Base-by-base conservation (phyloP, 37 sponge, comb jelly and placozoan species). In the Amphimedon queenslandica region DNA sequence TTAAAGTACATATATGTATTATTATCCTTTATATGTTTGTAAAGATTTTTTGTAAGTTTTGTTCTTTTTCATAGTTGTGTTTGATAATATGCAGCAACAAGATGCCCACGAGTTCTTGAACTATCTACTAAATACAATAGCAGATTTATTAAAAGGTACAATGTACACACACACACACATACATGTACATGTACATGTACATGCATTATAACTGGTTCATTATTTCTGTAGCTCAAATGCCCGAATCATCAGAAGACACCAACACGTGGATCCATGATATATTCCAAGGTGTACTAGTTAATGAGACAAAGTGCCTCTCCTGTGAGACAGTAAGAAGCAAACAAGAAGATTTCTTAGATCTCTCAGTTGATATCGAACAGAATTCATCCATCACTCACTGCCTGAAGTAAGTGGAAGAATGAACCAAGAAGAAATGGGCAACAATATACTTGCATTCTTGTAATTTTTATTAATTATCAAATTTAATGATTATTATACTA, bases 41-140 rank as follows among this genome's bases (percentile, higher is more conserved):
- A n/a, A n/a, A n/a, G n/a, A n/a, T n/a, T n/a, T n/a, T n/a, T n/a
- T n/a, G n/a, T n/a, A n/a, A n/a, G n/a, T n/a, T n/a, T n/a, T n/a
- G n/a, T n/a, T n/a, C n/a, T n/a, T n/a, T n/a, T n/a, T 16, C 32
- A n/a, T 37, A 93, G 94, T 37, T 60, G 2, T 88, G 40, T 95
- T 95, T 74, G 83, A 98, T 76, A 98, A 94, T 47, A 75, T 81
- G 67, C 86, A 83, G 58, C 99, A 98, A 69, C 99, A 98, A 55
- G 99, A 98, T 77, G 95, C 99, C 13, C 99, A 98, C 39, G 99
- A 98, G 81, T 94, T 98, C 57, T 90, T 98, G 23, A 98, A 98
- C 88, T 98, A 89, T 75, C 70, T 98, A 53, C 78, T 98, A 66
- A 98, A 98, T 74, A 88, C 93, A 1, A 81, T 98, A 40, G 93